Evolutionary conservation across 2,888 invertebrate species (phyloP).

Genomic region (Agriopis leucophaearia): DNA sequence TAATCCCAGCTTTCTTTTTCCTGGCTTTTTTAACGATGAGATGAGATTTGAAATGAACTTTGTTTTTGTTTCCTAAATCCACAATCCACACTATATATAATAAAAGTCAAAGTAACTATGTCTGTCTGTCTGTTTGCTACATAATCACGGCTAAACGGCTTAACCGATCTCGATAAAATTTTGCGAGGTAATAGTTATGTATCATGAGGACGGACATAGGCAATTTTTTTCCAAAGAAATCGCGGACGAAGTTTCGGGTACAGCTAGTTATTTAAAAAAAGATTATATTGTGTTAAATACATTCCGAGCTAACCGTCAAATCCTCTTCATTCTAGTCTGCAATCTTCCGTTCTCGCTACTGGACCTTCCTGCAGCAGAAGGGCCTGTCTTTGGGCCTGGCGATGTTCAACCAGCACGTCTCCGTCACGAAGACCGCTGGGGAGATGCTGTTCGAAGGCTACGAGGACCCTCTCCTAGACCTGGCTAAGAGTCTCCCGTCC

Average conservation of each 20-base stretch:
- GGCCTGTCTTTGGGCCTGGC: constrained; percentile 87
- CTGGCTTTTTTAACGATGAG: background rate
- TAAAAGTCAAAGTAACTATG: too few species aligned
- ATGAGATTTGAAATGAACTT: background rate
- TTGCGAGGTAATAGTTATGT: too few species aligned
- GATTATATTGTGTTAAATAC: background rate
- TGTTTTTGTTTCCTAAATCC: background rate
- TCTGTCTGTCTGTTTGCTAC: too few species aligned
- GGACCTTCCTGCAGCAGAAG: constrained; percentile 86
- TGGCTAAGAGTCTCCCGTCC: constrained; percentile 87
- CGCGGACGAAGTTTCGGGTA: too few species aligned
- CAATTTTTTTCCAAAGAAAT: too few species aligned
- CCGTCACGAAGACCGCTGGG: constrained; percentile 88
- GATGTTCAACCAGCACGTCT: constrained; percentile 84
- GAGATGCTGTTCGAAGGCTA: constrained; percentile 94
- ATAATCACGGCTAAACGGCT: too few species aligned
- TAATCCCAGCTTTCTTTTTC: background rate
- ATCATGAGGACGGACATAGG: too few species aligned
- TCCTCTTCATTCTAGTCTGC: constrained; percentile 82
- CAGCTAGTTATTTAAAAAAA: too few species aligned
- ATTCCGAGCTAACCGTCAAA: background rate
- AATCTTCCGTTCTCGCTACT: constrained; percentile 85
- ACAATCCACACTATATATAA: too few species aligned
- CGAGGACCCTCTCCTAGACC: constrained; percentile 89
- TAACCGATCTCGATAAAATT: too few species aligned